Base-by-base conservation (phyloP, 2,797 vertebrate species). In the Sternotherus odoratus region DNA sequence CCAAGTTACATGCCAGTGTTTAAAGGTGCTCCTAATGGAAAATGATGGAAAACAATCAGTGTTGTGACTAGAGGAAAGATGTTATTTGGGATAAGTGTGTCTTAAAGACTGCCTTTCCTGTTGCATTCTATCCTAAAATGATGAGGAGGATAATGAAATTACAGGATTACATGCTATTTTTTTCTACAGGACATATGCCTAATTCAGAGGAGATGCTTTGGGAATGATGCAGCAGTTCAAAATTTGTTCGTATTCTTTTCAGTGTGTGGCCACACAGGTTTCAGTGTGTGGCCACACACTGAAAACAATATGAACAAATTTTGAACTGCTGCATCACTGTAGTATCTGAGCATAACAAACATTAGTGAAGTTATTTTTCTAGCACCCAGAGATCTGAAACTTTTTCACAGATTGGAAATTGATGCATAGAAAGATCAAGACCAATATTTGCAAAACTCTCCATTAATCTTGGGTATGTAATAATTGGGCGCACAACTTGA, bases 71-170 rank as follows among this genome's bases (percentile, higher is more conserved):
- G 75, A 60, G 15, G 87, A 87, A 48, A 69, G 30, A 3, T 79
- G 26, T 56, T 17, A 11, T 1, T 86, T 84, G 1, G 54, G 36
- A 82, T 51, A 23, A 24, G 0, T 24, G 1, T 54, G 3, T 60
- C 46, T 46, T 46, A 56, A 81, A 5, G 1, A 1, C 1, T 1
- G 6, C 33, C 2, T 46, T 77, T 75, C 5, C 72, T 26, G 24
- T 77, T 56, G 0, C 28, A 21, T 81, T 92, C 78, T 81, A 43
- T 1, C 82, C 43, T 19, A 69, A 36, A 16, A 39, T 56, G 24
- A 56, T 63, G 60, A 6, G 19, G 33, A 9, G n/a, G n/a, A n/a
- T 36, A 36, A 66, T 66, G 33, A 69, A 69, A 69, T 69, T 36
- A 36, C n/a, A 69, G 11, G 17, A 36, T 66, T 21, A 21, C 16